These are phyloP conservation scores for Lypha dubia DNA, from an alignment of 2,888 invertebrate genomes.

Conservation along the genomic window DNA sequence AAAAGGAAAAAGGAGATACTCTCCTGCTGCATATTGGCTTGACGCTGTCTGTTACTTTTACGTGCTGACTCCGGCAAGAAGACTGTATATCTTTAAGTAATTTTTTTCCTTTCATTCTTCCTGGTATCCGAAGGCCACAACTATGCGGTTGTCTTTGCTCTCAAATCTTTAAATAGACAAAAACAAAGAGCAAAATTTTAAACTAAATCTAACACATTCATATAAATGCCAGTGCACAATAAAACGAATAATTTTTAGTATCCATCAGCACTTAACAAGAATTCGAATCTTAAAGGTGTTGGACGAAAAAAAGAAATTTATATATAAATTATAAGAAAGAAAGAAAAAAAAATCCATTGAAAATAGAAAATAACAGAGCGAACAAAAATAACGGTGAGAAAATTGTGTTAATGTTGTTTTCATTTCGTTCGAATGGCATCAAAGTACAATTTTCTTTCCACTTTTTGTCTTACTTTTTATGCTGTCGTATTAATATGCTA, in stretches of 20 bases:
- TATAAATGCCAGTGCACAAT: slow-evolving; percentile 32
- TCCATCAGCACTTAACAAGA: slow-evolving; percentile 64
- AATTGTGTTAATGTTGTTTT: slow-evolving; percentile 74
- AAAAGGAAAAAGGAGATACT: neutral
- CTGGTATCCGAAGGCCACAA: slow-evolving; percentile 36
- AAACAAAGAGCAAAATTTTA: slow-evolving; percentile 26
- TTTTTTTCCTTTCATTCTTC: neutral
- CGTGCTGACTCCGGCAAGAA: slow-evolving; percentile 64
- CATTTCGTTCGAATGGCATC: slow-evolving; percentile 70
- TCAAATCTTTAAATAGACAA: slow-evolving; percentile 42
- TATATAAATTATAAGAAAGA: slow-evolving; percentile 29
- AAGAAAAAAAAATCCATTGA: slow-evolving; percentile 12
- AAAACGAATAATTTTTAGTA: slow-evolving; percentile 59
- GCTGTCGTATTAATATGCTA: slow-evolving; percentile 43
- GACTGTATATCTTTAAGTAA: slow-evolving; percentile 63
- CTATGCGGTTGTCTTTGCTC: slow-evolving; percentile 55
- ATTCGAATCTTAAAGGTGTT: slow-evolving; percentile 59
- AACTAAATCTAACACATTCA: slow-evolving; percentile 36
- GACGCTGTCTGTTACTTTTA: slow-evolving; percentile 71
- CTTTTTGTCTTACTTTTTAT: neutral
- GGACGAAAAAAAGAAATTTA: slow-evolving; percentile 11
- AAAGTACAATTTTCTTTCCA: slow-evolving; percentile 55
- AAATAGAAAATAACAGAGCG: slow-evolving; percentile 47
- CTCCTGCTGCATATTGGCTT: slow-evolving; percentile 55
- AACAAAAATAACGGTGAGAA: slow-evolving; percentile 70